Conservation (phyloP, 1,140 invertebrate genomes). For the Steinernema khuongi region DNA sequence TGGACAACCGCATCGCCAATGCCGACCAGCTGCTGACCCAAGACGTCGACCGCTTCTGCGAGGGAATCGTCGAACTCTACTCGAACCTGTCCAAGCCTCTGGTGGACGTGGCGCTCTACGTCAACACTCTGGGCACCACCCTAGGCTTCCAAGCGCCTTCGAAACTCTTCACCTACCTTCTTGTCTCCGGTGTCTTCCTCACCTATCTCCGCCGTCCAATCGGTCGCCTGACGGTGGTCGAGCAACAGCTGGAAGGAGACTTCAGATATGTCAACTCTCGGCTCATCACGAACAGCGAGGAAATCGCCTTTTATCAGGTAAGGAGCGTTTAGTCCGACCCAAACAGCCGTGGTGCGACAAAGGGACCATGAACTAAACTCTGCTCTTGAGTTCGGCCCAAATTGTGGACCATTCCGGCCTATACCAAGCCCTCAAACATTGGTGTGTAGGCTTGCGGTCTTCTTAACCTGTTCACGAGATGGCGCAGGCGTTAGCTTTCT, state of each 20-base stretch:
- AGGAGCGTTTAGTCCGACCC: neutral
- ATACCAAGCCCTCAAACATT: too few relatives aligned
- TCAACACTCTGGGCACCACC: constrained; percentile 77
- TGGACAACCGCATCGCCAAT: constrained; percentile 88
- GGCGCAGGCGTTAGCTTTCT: constrained; percentile 20
- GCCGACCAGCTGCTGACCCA: constrained; percentile 90
- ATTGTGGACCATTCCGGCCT: too few relatives aligned
- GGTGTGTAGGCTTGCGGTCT: neutral
- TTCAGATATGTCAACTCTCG: constrained; percentile 92
- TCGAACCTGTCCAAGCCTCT: constrained; percentile 94
- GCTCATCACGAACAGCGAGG: constrained; percentile 92
- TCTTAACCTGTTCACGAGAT: constrained; percentile 11
- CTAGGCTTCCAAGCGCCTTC: constrained; percentile 69
- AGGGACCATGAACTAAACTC: too few relatives aligned
- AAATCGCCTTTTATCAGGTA: constrained; percentile 87
- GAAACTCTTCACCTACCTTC: constrained; percentile 60
- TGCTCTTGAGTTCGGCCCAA: too few relatives aligned
- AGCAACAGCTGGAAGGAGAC: constrained; percentile 94
- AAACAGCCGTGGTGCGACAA: too few relatives aligned
- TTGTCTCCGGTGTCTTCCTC: constrained; percentile 47
- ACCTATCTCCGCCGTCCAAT: constrained; percentile 70
- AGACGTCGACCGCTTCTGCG: constrained; percentile 94
- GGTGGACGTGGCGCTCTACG: constrained; percentile 86
- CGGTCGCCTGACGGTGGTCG: constrained; percentile 78
- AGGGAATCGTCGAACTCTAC: constrained; percentile 86